phyloP scores from a whole-genome alignment of 1,140 invertebrate genomes.

The Danaus melanippus region DNA sequence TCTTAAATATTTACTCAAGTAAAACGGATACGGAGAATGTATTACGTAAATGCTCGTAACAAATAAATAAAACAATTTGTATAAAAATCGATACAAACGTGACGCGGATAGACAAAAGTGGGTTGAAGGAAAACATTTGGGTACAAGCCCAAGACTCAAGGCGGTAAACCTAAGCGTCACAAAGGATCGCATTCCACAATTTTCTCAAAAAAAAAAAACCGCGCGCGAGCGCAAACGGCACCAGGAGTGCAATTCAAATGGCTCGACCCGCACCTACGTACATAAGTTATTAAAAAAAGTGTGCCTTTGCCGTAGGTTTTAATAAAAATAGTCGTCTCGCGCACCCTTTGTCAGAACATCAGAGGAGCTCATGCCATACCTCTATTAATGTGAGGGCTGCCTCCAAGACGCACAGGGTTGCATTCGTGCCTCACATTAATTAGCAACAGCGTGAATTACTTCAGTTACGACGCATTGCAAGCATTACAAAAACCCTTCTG shows the following conservation, averaged over 20 bases:
- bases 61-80: constrained; percentile 15
- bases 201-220: constrained; percentile 63
- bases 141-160: constrained; percentile 43
- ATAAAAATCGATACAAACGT: constrained; percentile 13
- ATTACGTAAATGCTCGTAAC: not conserved
- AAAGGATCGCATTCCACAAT: constrained; percentile 58
- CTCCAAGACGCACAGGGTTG: constrained; percentile 61
- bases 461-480: no score
- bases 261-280: constrained; percentile 66
- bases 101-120: constrained; percentile 16
- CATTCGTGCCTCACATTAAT: constrained; percentile 39
- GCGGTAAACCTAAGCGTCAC: constrained; percentile 44
- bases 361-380: constrained; percentile 57
- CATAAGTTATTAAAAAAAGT: constrained; percentile 72
- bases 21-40: not conserved
- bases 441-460: constrained; percentile 20
- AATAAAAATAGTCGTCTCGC: constrained; percentile 69
- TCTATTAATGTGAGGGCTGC: constrained; percentile 61
- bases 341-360: constrained; percentile 66
- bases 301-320: constrained; percentile 65
- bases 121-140: constrained; percentile 34
- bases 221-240: constrained; percentile 51
- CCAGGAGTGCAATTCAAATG: constrained; percentile 66
- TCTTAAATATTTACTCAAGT: no score
- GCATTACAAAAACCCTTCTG: no score